phyloP scores from a whole-genome alignment of 2,113 vertebrate species.

The Heptranchias perlo region DNA sequence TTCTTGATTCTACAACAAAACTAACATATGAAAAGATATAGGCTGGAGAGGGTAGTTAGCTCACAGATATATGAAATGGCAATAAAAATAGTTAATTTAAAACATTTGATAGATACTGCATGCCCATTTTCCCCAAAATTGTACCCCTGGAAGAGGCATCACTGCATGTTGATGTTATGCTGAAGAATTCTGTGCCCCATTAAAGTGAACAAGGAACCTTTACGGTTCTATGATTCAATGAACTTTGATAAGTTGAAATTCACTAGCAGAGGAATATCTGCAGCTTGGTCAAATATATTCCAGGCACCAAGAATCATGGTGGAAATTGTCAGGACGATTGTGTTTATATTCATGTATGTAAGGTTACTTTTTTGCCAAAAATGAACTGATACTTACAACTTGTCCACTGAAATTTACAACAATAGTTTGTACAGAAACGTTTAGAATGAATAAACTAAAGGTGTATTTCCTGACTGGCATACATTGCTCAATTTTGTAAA shows the following conservation, averaged over 20 bases:
- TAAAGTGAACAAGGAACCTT: neutral
- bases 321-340: neutral
- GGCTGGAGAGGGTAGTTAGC: neutral
- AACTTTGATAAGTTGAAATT: neutral
- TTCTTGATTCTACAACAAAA: neutral
- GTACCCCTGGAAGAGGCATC: neutral
- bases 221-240: no score
- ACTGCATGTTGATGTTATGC: neutral
- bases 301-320: neutral
- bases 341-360: neutral
- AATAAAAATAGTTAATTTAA: neutral
- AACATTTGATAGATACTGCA: neutral
- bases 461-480: neutral
- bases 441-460: neutral
- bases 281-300: neutral
- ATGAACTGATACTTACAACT: neutral
- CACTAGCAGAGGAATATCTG: neutral
- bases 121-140: neutral
- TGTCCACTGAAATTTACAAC: neutral
- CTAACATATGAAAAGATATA: neutral
- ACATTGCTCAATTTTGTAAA: neutral
- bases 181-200: neutral
- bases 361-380: neutral
- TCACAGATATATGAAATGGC: neutral
- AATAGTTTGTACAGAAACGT: neutral